A percentile compares a stretch with the other conserved stretches of the same genome.
phyloP scores from a whole-genome alignment of 2,113 vertebrate species.

The Ovis canadensis region DNA sequence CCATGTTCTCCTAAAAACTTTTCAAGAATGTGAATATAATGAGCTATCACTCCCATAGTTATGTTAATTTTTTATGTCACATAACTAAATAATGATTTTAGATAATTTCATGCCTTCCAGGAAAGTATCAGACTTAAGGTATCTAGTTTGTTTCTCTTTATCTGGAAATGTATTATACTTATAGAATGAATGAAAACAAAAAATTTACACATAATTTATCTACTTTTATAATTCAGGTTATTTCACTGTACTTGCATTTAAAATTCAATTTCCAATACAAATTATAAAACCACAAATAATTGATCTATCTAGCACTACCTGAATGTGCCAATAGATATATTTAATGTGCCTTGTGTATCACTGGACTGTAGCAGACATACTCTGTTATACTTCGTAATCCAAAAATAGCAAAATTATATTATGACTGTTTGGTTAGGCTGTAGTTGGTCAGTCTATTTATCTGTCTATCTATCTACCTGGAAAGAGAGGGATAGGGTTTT shows the following conservation, averaged over 20 bases:
- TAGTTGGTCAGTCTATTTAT: neutral
- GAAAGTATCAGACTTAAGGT: neutral
- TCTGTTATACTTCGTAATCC: neutral
- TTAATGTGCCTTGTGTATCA: neutral
- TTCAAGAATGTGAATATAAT: neutral
- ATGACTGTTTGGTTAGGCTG: neutral
- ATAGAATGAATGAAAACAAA: neutral
- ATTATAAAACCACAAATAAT: neutral
- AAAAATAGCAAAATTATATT: neutral
- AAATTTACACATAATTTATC: neutral
- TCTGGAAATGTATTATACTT: neutral
- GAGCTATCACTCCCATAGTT: neutral
- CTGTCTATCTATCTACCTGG: too few species aligned
- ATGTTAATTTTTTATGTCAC: neutral
- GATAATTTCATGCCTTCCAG: neutral
- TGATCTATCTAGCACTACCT: neutral
- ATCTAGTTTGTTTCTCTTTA: neutral
- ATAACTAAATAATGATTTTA: neutral
- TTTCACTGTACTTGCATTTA: neutral
- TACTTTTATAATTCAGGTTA: neutral
- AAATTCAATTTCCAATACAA: neutral
- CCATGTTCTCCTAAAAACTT: neutral
- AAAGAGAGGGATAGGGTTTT: neutral
- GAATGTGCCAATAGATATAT: neutral
- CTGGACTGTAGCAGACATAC: neutral